Evolutionary conservation across 2,797 vertebrate species (phyloP).

Genomic region (Crenichthys baileyi): DNA sequence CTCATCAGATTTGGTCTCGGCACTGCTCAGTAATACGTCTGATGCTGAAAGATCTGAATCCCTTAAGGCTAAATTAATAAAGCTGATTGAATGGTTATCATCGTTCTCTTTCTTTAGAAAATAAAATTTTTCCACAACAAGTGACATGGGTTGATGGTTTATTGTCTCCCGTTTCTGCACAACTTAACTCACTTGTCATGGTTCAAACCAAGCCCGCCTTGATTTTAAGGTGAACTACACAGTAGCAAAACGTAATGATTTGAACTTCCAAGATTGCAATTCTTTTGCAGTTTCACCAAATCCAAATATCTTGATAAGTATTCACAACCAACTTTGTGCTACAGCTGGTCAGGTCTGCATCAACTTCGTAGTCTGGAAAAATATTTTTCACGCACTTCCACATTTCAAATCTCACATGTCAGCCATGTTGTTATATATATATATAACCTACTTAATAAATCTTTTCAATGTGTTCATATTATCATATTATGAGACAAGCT

Average conservation of each 20-base stretch:
- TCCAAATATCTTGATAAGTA: not conserved
- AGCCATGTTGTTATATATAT: not conserved
- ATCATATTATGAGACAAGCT: not conserved
- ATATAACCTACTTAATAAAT: not conserved
- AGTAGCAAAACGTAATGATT: too few species aligned
- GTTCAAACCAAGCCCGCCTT: not conserved
- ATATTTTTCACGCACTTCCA: not conserved
- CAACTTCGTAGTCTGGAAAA: not conserved
- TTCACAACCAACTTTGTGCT: not conserved
- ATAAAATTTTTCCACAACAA: too few species aligned
- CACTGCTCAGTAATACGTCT: too few species aligned
- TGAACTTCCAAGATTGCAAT: not conserved
- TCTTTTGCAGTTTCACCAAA: not conserved
- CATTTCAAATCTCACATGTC: not conserved
- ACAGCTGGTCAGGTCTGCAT: not conserved
- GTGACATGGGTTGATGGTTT: not conserved
- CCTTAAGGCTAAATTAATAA: too few species aligned
- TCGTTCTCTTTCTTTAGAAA: too few species aligned
- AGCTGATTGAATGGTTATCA: too few species aligned
- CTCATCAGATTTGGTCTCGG: too few species aligned
- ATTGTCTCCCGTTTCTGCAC: not conserved
- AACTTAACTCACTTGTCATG: not conserved
- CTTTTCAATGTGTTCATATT: not conserved
- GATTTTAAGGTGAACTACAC: not conserved
- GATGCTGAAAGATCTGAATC: too few species aligned